Conservation (phyloP, 2,888 invertebrate species). For the Peribatodes rhomboidaria region DNA sequence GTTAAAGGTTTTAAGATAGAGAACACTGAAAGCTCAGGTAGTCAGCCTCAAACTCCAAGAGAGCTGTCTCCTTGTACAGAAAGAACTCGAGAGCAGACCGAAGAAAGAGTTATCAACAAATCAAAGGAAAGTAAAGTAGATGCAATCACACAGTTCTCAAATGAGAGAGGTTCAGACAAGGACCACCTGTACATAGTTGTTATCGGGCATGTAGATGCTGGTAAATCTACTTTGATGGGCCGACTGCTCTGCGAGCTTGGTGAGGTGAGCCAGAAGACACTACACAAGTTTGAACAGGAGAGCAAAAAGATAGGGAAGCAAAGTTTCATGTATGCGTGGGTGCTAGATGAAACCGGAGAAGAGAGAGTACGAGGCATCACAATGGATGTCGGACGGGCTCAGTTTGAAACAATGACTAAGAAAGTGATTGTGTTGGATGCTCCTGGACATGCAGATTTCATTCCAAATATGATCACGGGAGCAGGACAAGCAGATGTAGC, state of each 20-base stretch:
- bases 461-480: constrained; percentile 99
- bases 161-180: constrained; percentile 93
- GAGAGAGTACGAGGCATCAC: constrained; percentile 98
- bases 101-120: constrained; percentile 79
- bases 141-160: constrained; percentile 88
- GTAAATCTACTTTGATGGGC: constrained; percentile 99
- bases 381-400: constrained; percentile 98
- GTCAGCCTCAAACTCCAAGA: constrained; percentile 86
- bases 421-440: constrained; percentile 96
- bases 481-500: constrained; percentile 99
- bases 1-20: constrained; percentile 88
- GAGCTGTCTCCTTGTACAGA: constrained; percentile 90
- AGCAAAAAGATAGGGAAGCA: constrained; percentile 99
- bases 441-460: constrained; percentile 99
- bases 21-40: constrained; percentile 59
- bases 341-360: constrained; percentile 99
- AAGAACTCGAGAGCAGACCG: constrained; percentile 72
- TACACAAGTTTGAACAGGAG: constrained; percentile 99
- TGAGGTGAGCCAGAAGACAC: constrained; percentile 93
- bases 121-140: constrained; percentile 86
- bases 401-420: constrained; percentile 96
- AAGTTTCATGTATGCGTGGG: constrained; percentile 99
- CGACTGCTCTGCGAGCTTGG: constrained; percentile 95
- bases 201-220: constrained; percentile 98
- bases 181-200: constrained; percentile 96